Evolutionary conservation across 2,797 vertebrate genomes (phyloP).

Genomic region (Leucoraja ocellata): DNA sequence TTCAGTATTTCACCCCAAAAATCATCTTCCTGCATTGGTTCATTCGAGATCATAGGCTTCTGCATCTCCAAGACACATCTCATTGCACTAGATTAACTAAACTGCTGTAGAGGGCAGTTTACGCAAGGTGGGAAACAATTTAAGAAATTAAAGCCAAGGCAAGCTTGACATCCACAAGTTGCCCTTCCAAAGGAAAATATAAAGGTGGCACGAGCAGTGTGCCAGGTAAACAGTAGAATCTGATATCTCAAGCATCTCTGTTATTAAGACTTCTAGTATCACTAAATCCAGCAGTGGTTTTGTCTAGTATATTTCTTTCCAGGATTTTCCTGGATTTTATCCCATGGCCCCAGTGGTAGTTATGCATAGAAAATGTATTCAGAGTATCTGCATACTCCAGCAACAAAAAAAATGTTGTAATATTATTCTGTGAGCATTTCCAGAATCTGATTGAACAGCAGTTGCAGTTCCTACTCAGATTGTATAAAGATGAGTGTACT

Average conservation of each 20-base stretch:
- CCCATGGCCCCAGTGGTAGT: neutral
- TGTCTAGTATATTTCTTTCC: neutral
- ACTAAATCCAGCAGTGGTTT: neutral
- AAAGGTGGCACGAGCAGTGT: neutral
- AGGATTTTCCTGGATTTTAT: neutral
- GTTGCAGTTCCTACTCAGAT: neutral
- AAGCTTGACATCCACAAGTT: neutral
- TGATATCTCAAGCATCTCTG: neutral
- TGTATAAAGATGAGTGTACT: neutral
- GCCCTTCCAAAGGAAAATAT: neutral
- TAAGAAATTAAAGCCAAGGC: neutral
- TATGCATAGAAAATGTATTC: too few relatives aligned
- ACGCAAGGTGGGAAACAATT: too few relatives aligned
- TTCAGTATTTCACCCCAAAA: neutral
- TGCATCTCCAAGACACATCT: neutral
- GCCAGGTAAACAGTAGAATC: too few relatives aligned
- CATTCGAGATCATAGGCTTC: neutral
- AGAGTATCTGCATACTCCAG: neutral
- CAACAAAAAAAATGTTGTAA: neutral
- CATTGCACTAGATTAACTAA: neutral
- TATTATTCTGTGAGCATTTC: neutral
- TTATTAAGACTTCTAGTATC: neutral
- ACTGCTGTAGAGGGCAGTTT: neutral
- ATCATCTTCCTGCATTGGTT: neutral
- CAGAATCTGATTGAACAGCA: neutral